These are phyloP conservation scores for Dorcus hopei DNA, from an alignment of 2,888 invertebrate genomes.

Conservation along the genomic window DNA sequence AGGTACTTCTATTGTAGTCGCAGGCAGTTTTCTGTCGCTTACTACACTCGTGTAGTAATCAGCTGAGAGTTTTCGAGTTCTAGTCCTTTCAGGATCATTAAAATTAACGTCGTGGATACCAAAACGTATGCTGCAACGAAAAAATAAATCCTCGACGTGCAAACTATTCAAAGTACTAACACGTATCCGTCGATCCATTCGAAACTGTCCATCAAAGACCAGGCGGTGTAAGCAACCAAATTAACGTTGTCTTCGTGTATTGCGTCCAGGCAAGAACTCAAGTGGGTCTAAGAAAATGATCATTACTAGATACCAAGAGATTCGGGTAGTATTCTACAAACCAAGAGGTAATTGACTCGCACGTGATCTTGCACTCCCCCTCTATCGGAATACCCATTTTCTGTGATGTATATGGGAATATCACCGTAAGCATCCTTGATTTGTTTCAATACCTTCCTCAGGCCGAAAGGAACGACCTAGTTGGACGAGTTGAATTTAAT, in stretches of 20 bases:
- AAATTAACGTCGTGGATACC: constrained; percentile 67
- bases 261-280: not conserved
- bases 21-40: constrained; percentile 34
- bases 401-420: constrained; percentile 10
- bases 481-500: too few relatives aligned
- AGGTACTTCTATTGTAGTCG: constrained; percentile 3
- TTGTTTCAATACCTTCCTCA: constrained; percentile 5
- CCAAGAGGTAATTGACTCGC: constrained; percentile 13
- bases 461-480: constrained; percentile 8
- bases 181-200: constrained; percentile 12
- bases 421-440: constrained; percentile 9
- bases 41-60: constrained; percentile 53
- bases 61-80: constrained; percentile 62
- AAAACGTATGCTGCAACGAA: constrained; percentile 44
- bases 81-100: constrained; percentile 48
- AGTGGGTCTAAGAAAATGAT: not conserved
- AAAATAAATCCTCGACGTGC: not conserved
- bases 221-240: constrained; percentile 6
- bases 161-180: not conserved
- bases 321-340: not conserved
- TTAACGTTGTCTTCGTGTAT: not conserved
- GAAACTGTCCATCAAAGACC: constrained; percentile 12
- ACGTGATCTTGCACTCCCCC: constrained; percentile 6
- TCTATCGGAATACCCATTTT: constrained; percentile 13
- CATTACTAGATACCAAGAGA: not conserved